Percentiles rank a stretch among this genome's conserved stretches.
Evolutionary conservation across 53 echinoderm and acorn worm genomes (phyloP).

Genomic region (Luidia sarsii): DNA sequence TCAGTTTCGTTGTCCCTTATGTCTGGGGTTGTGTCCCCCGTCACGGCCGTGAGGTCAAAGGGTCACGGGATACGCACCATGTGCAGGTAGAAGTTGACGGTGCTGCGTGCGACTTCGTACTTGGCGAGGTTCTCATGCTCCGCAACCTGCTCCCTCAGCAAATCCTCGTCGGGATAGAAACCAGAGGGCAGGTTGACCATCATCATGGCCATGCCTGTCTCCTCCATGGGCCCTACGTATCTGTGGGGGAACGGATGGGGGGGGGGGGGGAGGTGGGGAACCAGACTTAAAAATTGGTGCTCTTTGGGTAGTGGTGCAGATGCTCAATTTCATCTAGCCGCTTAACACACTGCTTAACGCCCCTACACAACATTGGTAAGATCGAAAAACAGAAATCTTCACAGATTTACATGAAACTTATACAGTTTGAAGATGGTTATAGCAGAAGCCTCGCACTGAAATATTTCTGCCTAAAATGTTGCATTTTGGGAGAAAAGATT

Average conservation of each 20-base stretch:
- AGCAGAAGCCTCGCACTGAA: too few species aligned
- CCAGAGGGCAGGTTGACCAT: conserved; percentile 81
- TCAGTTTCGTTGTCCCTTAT: too few species aligned
- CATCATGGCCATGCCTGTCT: conserved; percentile 85
- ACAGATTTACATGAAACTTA: too few species aligned
- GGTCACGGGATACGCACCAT: conserved; percentile 70
- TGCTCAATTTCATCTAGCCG: background rate
- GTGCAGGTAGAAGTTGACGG: conserved; percentile 57
- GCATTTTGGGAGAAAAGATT: too few species aligned
- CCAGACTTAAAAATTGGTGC: background rate
- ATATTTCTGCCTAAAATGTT: too few species aligned
- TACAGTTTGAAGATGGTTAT: too few species aligned
- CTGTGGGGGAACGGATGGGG: conserved; percentile 24
- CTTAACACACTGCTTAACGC: background rate
- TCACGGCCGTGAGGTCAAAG: too few species aligned
- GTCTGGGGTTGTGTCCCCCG: too few species aligned
- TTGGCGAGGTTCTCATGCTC: conserved; percentile 22
- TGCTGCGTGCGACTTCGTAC: conserved; percentile 47
- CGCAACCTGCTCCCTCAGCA: conserved; percentile 4
- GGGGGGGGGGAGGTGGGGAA: too few species aligned
- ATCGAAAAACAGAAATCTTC: too few species aligned
- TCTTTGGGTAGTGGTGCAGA: too few species aligned
- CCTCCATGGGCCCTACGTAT: conserved; percentile 47
- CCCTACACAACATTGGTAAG: too few species aligned
- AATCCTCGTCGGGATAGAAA: conserved; percentile 66